Percentiles rank a stretch among this genome's conserved stretches.
Evolutionary conservation across 2,888 invertebrate genomes (phyloP).

Genomic region (Dexiosoma caninum): DNA sequence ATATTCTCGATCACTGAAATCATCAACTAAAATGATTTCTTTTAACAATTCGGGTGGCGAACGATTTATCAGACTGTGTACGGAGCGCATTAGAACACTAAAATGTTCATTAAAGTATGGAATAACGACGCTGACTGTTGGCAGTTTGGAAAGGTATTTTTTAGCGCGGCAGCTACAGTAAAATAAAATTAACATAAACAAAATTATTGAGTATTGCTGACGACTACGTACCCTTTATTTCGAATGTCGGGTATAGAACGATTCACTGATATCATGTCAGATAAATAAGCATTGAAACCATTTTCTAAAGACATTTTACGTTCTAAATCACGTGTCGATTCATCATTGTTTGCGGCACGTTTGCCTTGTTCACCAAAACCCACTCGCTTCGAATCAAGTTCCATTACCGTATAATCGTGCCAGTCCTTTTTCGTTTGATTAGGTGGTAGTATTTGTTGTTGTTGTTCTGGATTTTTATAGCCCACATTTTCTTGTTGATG

Average conservation of each 20-base stretch:
- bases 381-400: conserved; percentile 80
- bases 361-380: conserved; percentile 88
- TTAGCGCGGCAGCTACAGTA: conserved; percentile 71
- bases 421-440: conserved; percentile 83
- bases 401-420: conserved; percentile 86
- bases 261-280: conserved; percentile 93
- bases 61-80: conserved; percentile 88
- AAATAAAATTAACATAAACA: conserved; percentile 1
- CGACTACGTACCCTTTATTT: conserved; percentile 79
- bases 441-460: conserved; percentile 50
- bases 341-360: conserved; percentile 82
- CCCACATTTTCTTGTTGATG: conserved; percentile 5
- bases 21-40: conserved; percentile 94
- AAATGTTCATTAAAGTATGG: conserved; percentile 97
- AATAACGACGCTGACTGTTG: conserved; percentile 91
- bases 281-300: conserved; percentile 95
- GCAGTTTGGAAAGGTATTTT: conserved; percentile 77
- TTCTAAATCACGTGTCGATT: conserved; percentile 82
- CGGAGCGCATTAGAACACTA: conserved; percentile 89
- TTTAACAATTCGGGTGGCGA: conserved; percentile 90
- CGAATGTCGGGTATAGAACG: conserved; percentile 89
- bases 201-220: background rate
- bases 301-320: conserved; percentile 87
- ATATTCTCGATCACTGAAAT: conserved; percentile 88
- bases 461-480: background rate